Conservation (phyloP, 2,888 invertebrate genomes). For the Augochlorella aurata region DNA sequence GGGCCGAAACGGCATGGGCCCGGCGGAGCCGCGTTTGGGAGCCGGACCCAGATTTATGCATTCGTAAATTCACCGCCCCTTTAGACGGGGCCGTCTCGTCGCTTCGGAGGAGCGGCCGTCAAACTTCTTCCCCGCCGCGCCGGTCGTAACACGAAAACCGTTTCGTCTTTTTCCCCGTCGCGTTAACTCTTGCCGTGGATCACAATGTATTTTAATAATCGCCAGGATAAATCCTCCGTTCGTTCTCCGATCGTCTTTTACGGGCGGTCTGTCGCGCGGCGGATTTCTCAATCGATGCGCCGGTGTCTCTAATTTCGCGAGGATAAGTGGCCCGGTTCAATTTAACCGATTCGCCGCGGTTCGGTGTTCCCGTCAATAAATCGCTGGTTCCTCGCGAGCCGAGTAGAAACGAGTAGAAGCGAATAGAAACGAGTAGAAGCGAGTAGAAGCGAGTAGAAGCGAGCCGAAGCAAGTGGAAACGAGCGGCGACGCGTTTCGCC, state of each 20-base stretch:
- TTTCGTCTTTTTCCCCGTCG: background rate
- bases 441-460: background rate
- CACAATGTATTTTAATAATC: slow-evolving; percentile 24
- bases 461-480: background rate
- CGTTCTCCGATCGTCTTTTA: background rate
- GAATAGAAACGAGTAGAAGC: background rate
- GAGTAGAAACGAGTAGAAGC: background rate
- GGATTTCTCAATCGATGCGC: slow-evolving; percentile 8
- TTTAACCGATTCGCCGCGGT: slow-evolving; percentile 13
- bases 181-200: background rate
- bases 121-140: background rate
- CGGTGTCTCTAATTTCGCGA: slow-evolving; percentile 3
- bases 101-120: slow-evolving; percentile 9
- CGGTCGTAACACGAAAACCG: slow-evolving; percentile 7
- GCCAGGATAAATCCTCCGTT: slow-evolving; percentile 16
- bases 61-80: slow-evolving; percentile 53
- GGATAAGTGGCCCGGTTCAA: background rate
- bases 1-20: slow-evolving; percentile 7
- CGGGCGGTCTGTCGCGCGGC: background rate
- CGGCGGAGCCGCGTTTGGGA: background rate
- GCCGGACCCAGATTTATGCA: slow-evolving; percentile 44
- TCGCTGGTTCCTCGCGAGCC: slow-evolving; percentile 14
- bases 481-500: too few species aligned
- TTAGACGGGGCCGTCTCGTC: slow-evolving; percentile 16
- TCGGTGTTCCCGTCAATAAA: slow-evolving; percentile 15